Percentiles rank a stretch among this genome's conserved stretches.
phyloP scores from a whole-genome alignment of 2,888 invertebrate genomes.

The Aphelenchoides bicaudatus region DNA sequence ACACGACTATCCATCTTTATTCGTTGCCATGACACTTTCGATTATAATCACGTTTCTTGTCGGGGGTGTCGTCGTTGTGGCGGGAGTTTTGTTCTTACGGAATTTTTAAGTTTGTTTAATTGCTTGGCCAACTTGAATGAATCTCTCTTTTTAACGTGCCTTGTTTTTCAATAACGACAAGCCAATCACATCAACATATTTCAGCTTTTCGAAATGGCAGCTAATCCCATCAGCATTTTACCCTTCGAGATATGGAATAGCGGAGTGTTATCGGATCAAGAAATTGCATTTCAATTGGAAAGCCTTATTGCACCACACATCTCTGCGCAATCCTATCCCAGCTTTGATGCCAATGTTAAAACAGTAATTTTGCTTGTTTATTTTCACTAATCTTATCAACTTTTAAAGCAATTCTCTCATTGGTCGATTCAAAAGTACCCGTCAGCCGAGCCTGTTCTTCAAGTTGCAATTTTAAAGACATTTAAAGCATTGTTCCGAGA shows the following conservation, averaged over 20 bases:
- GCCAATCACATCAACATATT: no score
- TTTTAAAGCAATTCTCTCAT: constrained; percentile 19
- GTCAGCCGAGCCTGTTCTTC: constrained; percentile 12
- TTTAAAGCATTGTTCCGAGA: constrained; percentile 22
- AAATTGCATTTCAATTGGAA: constrained; percentile 5
- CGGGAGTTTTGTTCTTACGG: no score
- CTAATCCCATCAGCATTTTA: no score
- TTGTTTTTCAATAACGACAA: no score
- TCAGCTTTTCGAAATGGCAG: no score
- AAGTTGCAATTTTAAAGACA: constrained; percentile 19
- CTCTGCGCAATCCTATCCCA: constrained; percentile 10
- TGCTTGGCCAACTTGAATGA: no score
- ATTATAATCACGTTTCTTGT: no score
- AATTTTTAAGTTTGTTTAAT: no score
- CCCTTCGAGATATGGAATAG: constrained; percentile 10
- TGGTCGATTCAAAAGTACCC: constrained; percentile 21
- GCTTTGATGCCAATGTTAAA: constrained; percentile 18
- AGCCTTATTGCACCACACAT: constrained; percentile 4
- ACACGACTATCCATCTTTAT: no score
- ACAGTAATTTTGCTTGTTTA: constrained; percentile 23
- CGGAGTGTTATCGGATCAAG: not conserved
- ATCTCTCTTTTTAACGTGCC: no score
- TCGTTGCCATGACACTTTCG: no score
- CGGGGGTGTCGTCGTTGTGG: no score
- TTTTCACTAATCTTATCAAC: not conserved